phyloP scores from a whole-genome alignment of 2,888 invertebrate species.

The Zelleria hepariella region DNA sequence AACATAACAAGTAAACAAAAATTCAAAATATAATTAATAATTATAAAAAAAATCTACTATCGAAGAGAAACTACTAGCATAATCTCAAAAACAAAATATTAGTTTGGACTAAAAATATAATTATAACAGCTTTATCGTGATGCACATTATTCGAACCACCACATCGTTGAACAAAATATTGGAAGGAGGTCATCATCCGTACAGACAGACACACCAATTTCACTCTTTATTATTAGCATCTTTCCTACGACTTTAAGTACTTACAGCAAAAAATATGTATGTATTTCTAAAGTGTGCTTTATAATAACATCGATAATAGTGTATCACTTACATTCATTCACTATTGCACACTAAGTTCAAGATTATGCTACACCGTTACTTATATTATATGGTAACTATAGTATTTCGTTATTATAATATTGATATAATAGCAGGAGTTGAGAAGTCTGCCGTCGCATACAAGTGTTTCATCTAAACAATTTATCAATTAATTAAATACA shows the following conservation, averaged over 20 bases:
- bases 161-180: conserved; percentile 15
- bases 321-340: conserved; percentile 22
- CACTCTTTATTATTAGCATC: conserved; percentile 19
- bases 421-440: background rate
- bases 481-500: conserved; percentile 40
- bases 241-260: conserved; percentile 11
- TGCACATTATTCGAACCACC: conserved; percentile 16
- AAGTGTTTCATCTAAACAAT: conserved; percentile 16
- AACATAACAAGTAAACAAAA: conserved; percentile 61
- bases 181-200: background rate
- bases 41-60: background rate
- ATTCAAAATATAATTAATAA: background rate
- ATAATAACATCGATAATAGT: conserved; percentile 10
- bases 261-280: background rate
- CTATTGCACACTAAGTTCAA: conserved; percentile 61
- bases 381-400: conserved; percentile 49
- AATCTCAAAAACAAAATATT: conserved; percentile 10
- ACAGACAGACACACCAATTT: conserved; percentile 18
- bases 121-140: conserved; percentile 26
- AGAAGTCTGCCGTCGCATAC: background rate
- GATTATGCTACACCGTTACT: conserved; percentile 49
- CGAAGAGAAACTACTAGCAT: conserved; percentile 9
- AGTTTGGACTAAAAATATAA: conserved; percentile 15
- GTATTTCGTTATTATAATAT: conserved; percentile 30
- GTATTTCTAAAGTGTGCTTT: background rate